Evolutionary conservation across 2,888 invertebrate species (phyloP).

Genomic region (Beris chalybata): DNA sequence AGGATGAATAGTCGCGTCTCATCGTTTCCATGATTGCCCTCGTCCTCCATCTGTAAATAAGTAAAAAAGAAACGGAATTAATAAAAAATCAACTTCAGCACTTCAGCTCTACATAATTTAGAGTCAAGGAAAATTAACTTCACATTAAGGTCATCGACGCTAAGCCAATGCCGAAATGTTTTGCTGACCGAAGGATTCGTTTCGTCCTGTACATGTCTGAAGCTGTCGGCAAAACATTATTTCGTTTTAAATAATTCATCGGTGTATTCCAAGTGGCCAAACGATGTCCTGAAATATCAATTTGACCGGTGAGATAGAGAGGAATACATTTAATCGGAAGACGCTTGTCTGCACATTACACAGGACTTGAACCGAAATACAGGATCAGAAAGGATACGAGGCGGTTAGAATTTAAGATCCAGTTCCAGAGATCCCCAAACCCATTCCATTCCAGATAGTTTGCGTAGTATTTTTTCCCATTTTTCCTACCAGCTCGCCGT

Average conservation of each 20-base stretch:
- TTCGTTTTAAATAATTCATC: slow-evolving; percentile 31
- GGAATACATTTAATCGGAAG: not conserved
- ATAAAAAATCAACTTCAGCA: not conserved
- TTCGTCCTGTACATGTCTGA: not conserved
- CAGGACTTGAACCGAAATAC: too few relatives aligned
- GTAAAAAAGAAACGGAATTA: slow-evolving; percentile 31
- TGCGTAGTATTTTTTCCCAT: not conserved
- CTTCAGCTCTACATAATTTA: too few relatives aligned
- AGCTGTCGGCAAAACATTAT: slow-evolving; percentile 10
- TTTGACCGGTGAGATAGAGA: slow-evolving; percentile 3
- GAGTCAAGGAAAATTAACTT: too few relatives aligned
- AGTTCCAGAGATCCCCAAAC: not conserved
- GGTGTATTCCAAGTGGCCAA: slow-evolving; percentile 24
- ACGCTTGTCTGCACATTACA: slow-evolving; percentile 1
- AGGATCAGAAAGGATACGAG: too few relatives aligned
- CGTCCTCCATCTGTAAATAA: slow-evolving; percentile 89
- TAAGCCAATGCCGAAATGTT: too few relatives aligned
- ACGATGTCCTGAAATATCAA: slow-evolving; percentile 32
- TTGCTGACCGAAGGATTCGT: too few relatives aligned
- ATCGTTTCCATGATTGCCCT: slow-evolving; percentile 97
- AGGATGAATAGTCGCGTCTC: slow-evolving; percentile 95
- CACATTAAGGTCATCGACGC: too few relatives aligned
- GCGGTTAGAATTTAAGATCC: not conserved
- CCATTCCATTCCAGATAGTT: not conserved
- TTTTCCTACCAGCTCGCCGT: not conserved